Conservation (phyloP, 2,888 invertebrate species). For the Oligia strigilis region DNA sequence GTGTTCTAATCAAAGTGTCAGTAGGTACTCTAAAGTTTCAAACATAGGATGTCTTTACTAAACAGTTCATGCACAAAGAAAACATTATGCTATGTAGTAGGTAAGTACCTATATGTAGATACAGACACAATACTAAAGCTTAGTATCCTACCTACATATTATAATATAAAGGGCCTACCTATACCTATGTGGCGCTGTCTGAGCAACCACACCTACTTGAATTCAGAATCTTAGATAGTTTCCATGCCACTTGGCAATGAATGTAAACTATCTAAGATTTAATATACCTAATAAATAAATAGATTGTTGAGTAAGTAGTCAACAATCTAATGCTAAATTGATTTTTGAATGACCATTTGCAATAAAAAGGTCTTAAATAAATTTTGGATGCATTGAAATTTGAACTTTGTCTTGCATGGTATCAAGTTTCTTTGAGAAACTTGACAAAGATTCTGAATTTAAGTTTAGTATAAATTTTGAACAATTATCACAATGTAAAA, state of each 20-base stretch:
- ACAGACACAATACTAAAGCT: slow-evolving; percentile 8
- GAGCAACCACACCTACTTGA: no score
- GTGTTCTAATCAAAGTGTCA: not conserved
- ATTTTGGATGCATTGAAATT: not conserved
- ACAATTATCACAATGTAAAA: slow-evolving; percentile 35
- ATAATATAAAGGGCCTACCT: not conserved
- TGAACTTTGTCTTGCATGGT: not conserved
- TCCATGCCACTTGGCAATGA: not conserved
- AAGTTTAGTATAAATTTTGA: slow-evolving; percentile 10
- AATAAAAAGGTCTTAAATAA: not conserved
- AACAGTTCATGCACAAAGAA: slow-evolving; percentile 1
- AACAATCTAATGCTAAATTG: not conserved
- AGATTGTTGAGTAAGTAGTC: no score
- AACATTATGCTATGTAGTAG: not conserved
- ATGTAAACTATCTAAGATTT: no score
- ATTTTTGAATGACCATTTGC: not conserved
- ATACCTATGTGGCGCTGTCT: no score
- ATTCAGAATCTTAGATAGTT: slow-evolving; percentile 12
- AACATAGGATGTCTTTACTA: slow-evolving; percentile 8
- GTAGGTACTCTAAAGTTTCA: not conserved
- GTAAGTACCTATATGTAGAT: not conserved
- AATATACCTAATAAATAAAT: no score
- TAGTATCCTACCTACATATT: not conserved
- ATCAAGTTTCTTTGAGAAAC: not conserved
- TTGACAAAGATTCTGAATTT: slow-evolving; percentile 4